Evolutionary conservation across 2,888 invertebrate genomes (phyloP).

Genomic region (Spialia ferax): DNA sequence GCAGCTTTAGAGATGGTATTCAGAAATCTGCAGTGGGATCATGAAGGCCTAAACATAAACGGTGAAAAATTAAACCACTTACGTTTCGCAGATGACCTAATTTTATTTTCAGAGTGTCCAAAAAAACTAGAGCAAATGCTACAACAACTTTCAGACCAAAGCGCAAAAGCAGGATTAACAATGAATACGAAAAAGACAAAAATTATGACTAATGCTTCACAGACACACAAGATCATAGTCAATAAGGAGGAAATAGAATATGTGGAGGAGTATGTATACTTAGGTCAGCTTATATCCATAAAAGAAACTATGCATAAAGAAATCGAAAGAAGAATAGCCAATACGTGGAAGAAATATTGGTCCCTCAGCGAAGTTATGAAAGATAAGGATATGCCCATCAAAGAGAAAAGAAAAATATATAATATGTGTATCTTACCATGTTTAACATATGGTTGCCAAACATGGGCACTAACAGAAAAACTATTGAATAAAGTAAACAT

Average conservation of each 20-base stretch:
- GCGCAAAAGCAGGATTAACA: constrained; percentile 5
- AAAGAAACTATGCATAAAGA: constrained; percentile 8
- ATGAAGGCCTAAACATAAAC: constrained; percentile 34
- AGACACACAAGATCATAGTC: not conserved
- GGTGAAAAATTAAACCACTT: constrained; percentile 32
- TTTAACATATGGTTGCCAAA: constrained; percentile 31
- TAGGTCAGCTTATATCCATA: not conserved
- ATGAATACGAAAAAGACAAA: constrained; percentile 28
- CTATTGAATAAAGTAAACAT: constrained; percentile 24
- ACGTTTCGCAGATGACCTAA: constrained; percentile 20
- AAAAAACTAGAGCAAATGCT: constrained; percentile 16
- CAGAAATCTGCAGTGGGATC: constrained; percentile 24
- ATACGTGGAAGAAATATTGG: constrained; percentile 8
- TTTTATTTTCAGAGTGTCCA: constrained; percentile 5
- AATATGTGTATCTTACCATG: constrained; percentile 32
- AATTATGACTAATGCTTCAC: constrained; percentile 14
- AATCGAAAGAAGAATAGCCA: not conserved
- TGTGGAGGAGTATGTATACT: constrained; percentile 10
- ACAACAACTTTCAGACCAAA: constrained; percentile 19
- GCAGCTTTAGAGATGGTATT: constrained; percentile 32
- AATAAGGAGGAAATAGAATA: constrained; percentile 13
- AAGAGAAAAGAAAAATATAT: constrained; percentile 18
- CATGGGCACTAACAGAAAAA: constrained; percentile 32
- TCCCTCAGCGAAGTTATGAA: constrained; percentile 21
- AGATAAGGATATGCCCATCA: constrained; percentile 19